phyloP scores from a whole-genome alignment of 2,888 invertebrate species.

The Creontiades dilutus region DNA sequence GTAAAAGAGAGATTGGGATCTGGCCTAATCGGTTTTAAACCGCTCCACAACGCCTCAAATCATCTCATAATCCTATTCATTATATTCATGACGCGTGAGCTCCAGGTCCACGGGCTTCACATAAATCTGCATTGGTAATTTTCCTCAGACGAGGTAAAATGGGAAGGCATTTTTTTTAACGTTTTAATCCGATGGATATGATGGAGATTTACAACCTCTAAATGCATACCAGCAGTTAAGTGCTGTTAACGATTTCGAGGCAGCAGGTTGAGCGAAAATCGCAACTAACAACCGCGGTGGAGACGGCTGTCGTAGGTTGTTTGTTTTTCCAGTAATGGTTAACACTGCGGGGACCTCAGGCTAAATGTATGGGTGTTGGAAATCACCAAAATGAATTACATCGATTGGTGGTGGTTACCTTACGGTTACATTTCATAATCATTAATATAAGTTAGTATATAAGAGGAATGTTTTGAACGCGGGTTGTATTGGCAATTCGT shows the following conservation, averaged over 20 bases:
- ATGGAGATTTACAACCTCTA: constrained; percentile 14
- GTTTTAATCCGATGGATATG: constrained; percentile 10
- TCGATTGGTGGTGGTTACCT: not conserved
- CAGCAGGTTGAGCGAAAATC: not conserved
- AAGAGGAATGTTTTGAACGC: no score
- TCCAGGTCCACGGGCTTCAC: constrained; percentile 20
- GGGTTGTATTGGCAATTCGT: no score
- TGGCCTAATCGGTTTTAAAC: not conserved
- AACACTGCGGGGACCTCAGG: not conserved
- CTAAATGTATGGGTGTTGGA: not conserved
- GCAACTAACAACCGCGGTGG: not conserved
- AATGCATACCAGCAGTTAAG: constrained; percentile 7
- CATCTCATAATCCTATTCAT: constrained; percentile 32
- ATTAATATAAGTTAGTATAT: no score
- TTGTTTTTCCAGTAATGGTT: not conserved
- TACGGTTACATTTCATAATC: no score
- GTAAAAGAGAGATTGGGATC: not conserved
- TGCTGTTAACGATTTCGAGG: constrained; percentile 1
- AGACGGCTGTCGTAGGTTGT: not conserved
- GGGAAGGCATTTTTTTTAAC: not conserved
- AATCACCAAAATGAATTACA: not conserved
- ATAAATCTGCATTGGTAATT: constrained; percentile 39
- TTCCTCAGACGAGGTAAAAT: constrained; percentile 12
- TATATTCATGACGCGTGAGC: constrained; percentile 35
- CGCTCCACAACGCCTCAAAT: constrained; percentile 28